Evolutionary conservation across 2,888 invertebrate species (phyloP).

Genomic region (Oxycera nigricornis): DNA sequence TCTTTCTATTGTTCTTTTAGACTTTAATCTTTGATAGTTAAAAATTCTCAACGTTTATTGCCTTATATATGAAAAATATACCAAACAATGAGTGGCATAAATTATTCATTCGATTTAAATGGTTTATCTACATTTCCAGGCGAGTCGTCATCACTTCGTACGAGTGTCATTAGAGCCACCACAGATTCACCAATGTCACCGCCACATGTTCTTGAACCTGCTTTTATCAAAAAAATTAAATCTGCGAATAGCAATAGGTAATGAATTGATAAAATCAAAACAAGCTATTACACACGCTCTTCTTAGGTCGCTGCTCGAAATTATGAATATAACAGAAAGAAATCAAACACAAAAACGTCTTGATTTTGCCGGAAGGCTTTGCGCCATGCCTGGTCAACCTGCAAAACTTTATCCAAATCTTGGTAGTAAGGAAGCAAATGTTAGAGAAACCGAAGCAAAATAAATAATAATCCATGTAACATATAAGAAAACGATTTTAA

Average conservation of each 20-base stretch:
- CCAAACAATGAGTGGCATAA: no score
- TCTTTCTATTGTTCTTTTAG: no score
- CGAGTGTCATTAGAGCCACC: conserved; percentile 73
- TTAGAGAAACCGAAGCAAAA: conserved; percentile 43
- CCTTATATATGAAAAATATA: no score
- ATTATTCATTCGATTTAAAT: no score
- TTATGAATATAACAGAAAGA: conserved; percentile 65
- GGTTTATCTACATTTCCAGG: conserved; percentile 18
- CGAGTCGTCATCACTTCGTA: conserved; percentile 50
- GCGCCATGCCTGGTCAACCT: conserved; percentile 67
- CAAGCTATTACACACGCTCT: neutral
- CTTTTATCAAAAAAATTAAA: conserved; percentile 51
- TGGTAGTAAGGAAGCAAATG: conserved; percentile 57
- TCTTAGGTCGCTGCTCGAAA: conserved; percentile 65
- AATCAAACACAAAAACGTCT: conserved; percentile 63
- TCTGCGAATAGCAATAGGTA: conserved; percentile 54
- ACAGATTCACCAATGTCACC: conserved; percentile 89
- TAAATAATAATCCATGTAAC: conserved; percentile 36
- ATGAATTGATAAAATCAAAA: neutral
- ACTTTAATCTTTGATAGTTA: no score
- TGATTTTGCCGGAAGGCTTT: conserved; percentile 73
- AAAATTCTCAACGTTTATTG: no score
- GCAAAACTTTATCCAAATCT: conserved; percentile 80
- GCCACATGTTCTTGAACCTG: conserved; percentile 65
- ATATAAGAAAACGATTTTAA: no score